Conservation (phyloP, 2,888 invertebrate species). For the Urechis unicinctus region DNA sequence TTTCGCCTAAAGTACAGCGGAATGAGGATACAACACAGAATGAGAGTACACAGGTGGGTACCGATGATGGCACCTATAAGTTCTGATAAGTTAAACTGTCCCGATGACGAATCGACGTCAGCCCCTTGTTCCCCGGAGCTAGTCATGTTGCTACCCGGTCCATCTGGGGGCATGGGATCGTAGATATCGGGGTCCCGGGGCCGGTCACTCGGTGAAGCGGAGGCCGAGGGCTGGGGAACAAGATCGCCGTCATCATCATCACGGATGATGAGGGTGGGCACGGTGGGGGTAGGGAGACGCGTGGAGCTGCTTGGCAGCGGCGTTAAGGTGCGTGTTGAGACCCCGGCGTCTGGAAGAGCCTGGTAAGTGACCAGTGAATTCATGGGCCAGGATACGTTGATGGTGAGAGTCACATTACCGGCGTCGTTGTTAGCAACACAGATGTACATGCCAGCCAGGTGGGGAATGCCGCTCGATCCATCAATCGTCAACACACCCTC, state of each 20-base stretch:
- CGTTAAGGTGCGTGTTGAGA: neutral
- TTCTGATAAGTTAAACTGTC: constrained; percentile 36
- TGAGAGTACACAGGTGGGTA: constrained; percentile 42
- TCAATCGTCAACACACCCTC: constrained; percentile 32
- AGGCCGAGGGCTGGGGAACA: too few relatives aligned
- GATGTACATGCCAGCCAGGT: constrained; percentile 31
- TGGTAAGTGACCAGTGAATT: neutral
- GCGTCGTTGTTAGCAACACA: constrained; percentile 47
- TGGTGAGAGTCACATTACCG: constrained; percentile 44
- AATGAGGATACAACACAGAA: constrained; percentile 35
- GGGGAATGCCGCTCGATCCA: constrained; percentile 9
- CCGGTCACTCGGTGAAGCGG: too few relatives aligned
- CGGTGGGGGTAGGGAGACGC: neutral
- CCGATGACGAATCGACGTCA: neutral
- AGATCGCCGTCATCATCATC: too few relatives aligned
- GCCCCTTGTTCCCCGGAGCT: neutral
- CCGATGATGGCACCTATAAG: constrained; percentile 46
- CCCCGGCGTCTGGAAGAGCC: neutral
- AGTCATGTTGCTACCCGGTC: neutral
- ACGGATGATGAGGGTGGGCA: neutral
- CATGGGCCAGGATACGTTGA: constrained; percentile 43
- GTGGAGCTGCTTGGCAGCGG: neutral
- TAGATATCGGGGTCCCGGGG: neutral
- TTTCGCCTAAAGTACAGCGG: constrained; percentile 17
- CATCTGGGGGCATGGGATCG: neutral